These are phyloP conservation scores for Irena cyanogastra DNA, from an alignment of 2,113 vertebrate genomes.

Conservation along the genomic window DNA sequence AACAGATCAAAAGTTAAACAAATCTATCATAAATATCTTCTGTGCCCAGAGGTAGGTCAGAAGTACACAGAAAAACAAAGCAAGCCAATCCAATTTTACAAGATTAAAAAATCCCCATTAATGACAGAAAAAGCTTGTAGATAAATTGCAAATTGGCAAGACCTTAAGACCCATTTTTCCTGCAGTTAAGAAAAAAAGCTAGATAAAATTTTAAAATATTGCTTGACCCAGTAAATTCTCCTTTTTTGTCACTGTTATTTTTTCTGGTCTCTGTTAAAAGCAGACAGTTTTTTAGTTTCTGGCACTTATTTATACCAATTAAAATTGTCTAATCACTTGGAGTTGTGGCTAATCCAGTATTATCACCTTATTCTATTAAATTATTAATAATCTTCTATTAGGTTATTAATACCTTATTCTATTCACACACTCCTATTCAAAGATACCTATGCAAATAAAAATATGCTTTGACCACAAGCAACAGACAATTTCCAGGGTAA, in stretches of 20 bases:
- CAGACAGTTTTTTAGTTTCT: not conserved
- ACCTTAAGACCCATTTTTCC: fast-evolving
- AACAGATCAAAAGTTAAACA: not conserved
- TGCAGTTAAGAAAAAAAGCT: not conserved
- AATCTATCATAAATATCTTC: not conserved
- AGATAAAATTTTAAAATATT: not conserved
- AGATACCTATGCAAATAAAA: not conserved
- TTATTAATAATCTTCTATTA: not conserved
- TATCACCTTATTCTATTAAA: not conserved
- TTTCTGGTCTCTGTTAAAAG: not conserved
- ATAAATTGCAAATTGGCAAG: not conserved
- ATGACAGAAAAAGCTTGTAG: not conserved
- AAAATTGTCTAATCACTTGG: not conserved
- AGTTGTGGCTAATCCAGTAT: not conserved
- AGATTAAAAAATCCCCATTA: not conserved
- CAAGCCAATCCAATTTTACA: not conserved
- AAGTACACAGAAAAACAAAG: not conserved
- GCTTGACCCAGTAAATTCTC: not conserved
- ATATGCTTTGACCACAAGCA: not conserved
- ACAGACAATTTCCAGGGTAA: not conserved
- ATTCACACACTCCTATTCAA: not conserved
- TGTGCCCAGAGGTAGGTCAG: not conserved
- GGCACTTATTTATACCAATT: not conserved
- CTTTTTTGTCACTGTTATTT: not conserved
- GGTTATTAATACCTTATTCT: not conserved